phyloP scores from a whole-genome alignment of 1,140 invertebrate species.

The Calliopsis andreniformis region DNA sequence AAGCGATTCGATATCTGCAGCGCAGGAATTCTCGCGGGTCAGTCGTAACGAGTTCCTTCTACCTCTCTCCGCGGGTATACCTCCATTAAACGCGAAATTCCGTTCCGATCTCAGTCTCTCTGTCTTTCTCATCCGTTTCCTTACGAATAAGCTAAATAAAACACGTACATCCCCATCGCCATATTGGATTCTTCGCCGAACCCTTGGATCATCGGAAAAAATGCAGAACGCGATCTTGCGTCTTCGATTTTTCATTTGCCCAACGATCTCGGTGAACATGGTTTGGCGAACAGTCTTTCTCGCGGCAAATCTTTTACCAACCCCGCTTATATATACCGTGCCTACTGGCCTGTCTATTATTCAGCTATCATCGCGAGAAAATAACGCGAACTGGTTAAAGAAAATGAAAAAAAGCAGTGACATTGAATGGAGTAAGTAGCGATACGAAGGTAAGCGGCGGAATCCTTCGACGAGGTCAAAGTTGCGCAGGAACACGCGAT shows the following conservation, averaged over 20 bases:
- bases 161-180: conserved; percentile 72
- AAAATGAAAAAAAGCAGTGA: conserved; percentile 32
- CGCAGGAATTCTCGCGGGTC: conserved; percentile 58
- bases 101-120: conserved; percentile 47
- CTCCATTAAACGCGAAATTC: conserved; percentile 81
- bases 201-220: conserved; percentile 80
- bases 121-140: conserved; percentile 65
- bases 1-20: conserved; percentile 54
- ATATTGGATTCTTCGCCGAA: conserved; percentile 80
- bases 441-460: conserved; percentile 31
- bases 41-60: conserved; percentile 64
- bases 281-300: background rate
- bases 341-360: background rate
- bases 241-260: conserved; percentile 59
- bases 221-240: conserved; percentile 76
- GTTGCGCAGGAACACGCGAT: conserved; percentile 54
- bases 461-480: conserved; percentile 52
- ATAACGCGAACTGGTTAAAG: background rate
- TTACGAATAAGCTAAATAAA: conserved; percentile 71
- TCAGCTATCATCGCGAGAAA: background rate
- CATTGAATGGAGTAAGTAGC: background rate
- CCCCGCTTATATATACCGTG: no score
- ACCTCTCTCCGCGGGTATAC: conserved; percentile 72
- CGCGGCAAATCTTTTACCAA: background rate
- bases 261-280: conserved; percentile 29